Evolutionary conservation across 2,888 invertebrate species (phyloP).

Genomic region (Zygogramma bicolorata): DNA sequence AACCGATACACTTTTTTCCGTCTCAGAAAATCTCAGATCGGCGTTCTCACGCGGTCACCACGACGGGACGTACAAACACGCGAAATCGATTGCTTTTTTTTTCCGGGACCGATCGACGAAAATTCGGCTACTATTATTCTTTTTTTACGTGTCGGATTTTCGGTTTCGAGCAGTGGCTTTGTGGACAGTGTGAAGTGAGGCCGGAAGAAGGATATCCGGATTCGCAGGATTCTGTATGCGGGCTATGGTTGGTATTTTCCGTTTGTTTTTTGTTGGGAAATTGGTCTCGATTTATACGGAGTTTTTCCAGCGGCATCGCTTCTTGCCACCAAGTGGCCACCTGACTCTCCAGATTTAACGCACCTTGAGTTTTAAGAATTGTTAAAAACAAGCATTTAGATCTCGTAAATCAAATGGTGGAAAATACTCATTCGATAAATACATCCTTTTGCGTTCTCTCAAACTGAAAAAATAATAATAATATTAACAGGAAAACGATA

Average conservation of each 20-base stretch:
- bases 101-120: not conserved
- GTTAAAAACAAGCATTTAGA: no score
- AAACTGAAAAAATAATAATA: no score
- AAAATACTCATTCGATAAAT: no score
- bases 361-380: no score
- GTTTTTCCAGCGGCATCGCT: no score
- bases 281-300: no score
- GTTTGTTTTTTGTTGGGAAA: not conserved
- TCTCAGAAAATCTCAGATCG: not conserved
- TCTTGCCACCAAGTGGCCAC: no score
- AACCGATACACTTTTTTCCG: conserved; percentile 43
- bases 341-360: no score
- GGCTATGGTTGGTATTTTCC: not conserved
- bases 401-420: no score
- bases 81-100: not conserved
- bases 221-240: not conserved
- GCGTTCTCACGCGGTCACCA: not conserved
- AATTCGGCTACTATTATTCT: no score
- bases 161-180: not conserved
- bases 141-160: not conserved
- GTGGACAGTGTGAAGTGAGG: not conserved
- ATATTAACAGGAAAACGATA: no score
- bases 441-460: no score
- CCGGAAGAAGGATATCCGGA: not conserved
- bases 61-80: not conserved